Percentiles rank a stretch among this genome's conserved stretches.
Conservation (phyloP, 2,113 vertebrate genomes). For the Collichthys lucidus region DNA sequence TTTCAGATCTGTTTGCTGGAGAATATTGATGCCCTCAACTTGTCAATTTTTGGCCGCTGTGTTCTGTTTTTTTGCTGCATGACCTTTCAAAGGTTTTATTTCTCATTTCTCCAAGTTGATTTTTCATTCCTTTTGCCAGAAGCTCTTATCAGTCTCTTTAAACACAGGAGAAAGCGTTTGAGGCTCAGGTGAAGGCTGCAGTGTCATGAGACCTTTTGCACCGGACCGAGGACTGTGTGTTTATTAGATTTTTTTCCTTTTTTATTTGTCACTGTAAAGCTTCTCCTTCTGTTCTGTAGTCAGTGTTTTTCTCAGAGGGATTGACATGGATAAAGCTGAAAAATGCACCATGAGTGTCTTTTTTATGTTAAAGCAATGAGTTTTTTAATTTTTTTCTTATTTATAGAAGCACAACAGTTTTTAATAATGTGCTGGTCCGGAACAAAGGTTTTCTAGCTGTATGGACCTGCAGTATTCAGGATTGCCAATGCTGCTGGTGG, state of each 20-base stretch:
- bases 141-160: slow-evolving; percentile 8
- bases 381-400: slow-evolving; percentile 11
- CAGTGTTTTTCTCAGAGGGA: slow-evolving; percentile 40
- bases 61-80: background rate
- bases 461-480: slow-evolving; percentile 17
- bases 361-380: background rate
- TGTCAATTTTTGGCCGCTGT: slow-evolving; percentile 29
- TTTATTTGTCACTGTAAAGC: slow-evolving; percentile 36
- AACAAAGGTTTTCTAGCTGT: slow-evolving; percentile 14
- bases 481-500: background rate
- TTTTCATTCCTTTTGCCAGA: slow-evolving; percentile 28
- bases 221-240: slow-evolving; percentile 28
- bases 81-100: slow-evolving; percentile 46
- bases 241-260: slow-evolving; percentile 15
- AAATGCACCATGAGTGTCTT: slow-evolving; percentile 10
- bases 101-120: slow-evolving; percentile 42
- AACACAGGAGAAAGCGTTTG: slow-evolving; percentile 23
- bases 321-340: slow-evolving; percentile 53
- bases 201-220: slow-evolving; percentile 43
- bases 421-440: slow-evolving; percentile 24
- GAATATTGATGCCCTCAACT: slow-evolving; percentile 35
- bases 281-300: slow-evolving; percentile 39
- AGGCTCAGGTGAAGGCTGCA: slow-evolving; percentile 45
- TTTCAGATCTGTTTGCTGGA: slow-evolving; percentile 11
- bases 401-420: slow-evolving; percentile 12